A percentile compares a stretch with the other conserved stretches of the same genome.
These are phyloP conservation scores for Nomada ferruginata DNA, from an alignment of 2,888 invertebrate genomes.

Conservation along the genomic window DNA sequence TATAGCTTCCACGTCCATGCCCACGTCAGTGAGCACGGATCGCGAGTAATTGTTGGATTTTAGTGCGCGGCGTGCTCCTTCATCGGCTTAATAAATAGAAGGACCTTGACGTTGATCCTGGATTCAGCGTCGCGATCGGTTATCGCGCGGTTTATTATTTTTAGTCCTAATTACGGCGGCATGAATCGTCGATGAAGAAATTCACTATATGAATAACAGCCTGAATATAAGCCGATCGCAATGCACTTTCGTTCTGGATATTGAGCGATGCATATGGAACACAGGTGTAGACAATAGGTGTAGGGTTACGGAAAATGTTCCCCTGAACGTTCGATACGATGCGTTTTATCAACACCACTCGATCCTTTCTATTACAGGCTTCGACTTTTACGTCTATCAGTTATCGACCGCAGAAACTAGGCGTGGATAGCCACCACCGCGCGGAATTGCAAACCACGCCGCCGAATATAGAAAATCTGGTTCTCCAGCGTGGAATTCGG, in stretches of 20 bases:
- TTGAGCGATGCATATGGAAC: conserved; percentile 2
- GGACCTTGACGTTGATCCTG: conserved; percentile 1
- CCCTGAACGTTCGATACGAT: neutral
- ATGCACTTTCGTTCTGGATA: neutral
- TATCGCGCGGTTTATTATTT: conserved; percentile 19
- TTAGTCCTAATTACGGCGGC: conserved; percentile 26
- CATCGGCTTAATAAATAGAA: conserved; percentile 33
- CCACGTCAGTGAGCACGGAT: conserved; percentile 30
- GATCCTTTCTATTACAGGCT: conserved; percentile 32
- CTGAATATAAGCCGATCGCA: neutral
- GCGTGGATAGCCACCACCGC: conserved; percentile 20
- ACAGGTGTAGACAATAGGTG: conserved; percentile 21
- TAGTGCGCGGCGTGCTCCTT: conserved; percentile 4
- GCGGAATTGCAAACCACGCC: neutral
- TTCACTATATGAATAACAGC: neutral
- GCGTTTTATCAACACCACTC: conserved; percentile 18
- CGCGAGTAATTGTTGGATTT: conserved; percentile 37
- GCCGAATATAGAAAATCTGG: conserved; percentile 32
- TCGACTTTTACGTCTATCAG: conserved; percentile 29
- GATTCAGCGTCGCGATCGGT: conserved; percentile 6
- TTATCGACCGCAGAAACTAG: conserved; percentile 53
- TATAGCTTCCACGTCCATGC: conserved; percentile 29
- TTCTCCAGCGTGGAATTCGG: neutral
- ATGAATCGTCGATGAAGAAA: neutral
- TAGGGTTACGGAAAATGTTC: conserved; percentile 30